These are phyloP conservation scores for Thalpophila matura DNA, from an alignment of 2,888 invertebrate genomes.

Conservation along the genomic window DNA sequence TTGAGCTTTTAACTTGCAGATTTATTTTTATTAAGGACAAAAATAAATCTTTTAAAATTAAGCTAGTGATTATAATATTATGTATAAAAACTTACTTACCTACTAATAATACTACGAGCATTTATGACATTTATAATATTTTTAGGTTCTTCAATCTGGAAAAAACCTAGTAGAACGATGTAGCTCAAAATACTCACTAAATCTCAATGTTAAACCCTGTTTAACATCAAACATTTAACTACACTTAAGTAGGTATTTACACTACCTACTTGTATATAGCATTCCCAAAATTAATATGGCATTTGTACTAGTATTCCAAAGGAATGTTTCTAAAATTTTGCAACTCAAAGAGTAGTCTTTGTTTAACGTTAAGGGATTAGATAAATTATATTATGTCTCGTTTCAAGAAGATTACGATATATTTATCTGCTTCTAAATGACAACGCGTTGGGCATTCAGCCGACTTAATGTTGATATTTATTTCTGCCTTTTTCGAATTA, in stretches of 20 bases:
- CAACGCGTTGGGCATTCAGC: conserved; percentile 49
- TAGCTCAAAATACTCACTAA: conserved; percentile 21
- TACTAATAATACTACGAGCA: too few species aligned
- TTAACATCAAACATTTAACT: conserved; percentile 36
- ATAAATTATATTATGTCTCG: conserved; percentile 45
- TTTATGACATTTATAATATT: background rate
- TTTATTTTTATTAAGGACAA: background rate
- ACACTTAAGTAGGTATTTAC: conserved; percentile 5
- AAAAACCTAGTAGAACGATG: background rate
- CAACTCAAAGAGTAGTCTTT: conserved; percentile 41
- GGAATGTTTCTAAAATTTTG: conserved; percentile 37
- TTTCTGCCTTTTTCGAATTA: conserved; percentile 51
- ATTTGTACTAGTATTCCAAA: conserved; percentile 24
- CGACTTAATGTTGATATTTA: conserved; percentile 53
- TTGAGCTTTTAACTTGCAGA: conserved; percentile 19
- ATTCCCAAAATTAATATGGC: conserved; percentile 30
- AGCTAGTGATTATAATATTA: too few species aligned
- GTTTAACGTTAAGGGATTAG: conserved; percentile 48
- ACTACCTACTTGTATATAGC: conserved; percentile 9
- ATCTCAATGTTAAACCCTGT: conserved; percentile 21
- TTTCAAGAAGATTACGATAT: conserved; percentile 48
- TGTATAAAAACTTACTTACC: too few species aligned
- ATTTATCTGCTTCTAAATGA: conserved; percentile 55
- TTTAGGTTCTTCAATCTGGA: background rate
- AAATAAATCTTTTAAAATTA: too few species aligned